Conservation (phyloP, 2,888 invertebrate genomes). For the Atrina japonica region DNA sequence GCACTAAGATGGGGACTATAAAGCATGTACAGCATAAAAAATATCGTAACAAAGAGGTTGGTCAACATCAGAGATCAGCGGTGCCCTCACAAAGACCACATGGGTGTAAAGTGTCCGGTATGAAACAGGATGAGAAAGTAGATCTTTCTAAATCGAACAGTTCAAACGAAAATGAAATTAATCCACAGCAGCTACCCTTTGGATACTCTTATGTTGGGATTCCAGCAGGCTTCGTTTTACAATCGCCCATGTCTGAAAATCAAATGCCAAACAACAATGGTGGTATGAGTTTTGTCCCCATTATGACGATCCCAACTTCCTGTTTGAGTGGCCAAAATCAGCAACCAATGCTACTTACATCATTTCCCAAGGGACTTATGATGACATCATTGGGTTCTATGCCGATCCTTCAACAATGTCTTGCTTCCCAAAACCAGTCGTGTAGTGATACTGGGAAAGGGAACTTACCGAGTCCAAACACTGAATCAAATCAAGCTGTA, state of each 20-base stretch:
- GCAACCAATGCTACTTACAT: constrained; percentile 51
- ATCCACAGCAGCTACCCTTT: constrained; percentile 60
- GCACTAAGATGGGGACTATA: constrained; percentile 11
- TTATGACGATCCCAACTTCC: too few species aligned
- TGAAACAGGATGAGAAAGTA: too few species aligned
- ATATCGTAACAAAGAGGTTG: background rate
- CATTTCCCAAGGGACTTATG: constrained; percentile 51
- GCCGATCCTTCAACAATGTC: constrained; percentile 7
- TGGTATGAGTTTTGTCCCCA: background rate
- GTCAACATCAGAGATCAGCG: background rate
- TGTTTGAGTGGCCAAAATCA: background rate
- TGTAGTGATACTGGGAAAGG: background rate
- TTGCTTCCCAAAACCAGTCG: background rate
- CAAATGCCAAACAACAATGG: constrained; percentile 2
- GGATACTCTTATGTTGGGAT: constrained; percentile 41
- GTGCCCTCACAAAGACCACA: constrained; percentile 30
- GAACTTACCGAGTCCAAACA: background rate
- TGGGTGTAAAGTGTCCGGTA: background rate
- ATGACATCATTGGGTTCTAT: constrained; percentile 48
- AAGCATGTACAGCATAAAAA: background rate
- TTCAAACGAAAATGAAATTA: constrained; percentile 49
- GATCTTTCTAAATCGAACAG: too few species aligned
- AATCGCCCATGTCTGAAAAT: constrained; percentile 35
- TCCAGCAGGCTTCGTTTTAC: constrained; percentile 46
- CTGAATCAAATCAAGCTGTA: too few species aligned